Conservation (phyloP, 2,888 invertebrate genomes). For the Drosophila mimica region DNA sequence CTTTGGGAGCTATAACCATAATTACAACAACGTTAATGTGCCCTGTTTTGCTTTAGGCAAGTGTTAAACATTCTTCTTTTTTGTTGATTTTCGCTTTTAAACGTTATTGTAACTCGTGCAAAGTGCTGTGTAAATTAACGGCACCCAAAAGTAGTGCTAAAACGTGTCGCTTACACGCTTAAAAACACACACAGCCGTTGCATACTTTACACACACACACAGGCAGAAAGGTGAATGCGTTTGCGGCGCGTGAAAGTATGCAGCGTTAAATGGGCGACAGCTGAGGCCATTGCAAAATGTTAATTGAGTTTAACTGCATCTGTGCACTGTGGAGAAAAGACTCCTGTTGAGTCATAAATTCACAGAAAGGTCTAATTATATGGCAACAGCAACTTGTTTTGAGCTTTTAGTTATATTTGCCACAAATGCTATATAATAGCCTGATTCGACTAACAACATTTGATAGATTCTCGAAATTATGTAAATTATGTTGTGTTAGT, state of each 20-base stretch:
- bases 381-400: not conserved
- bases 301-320: conserved; percentile 43
- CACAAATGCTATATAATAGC: not conserved
- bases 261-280: conserved; percentile 32
- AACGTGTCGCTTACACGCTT: conserved; percentile 31
- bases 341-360: not conserved
- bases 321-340: not conserved
- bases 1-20: conserved; percentile 30
- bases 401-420: not conserved
- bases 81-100: conserved; percentile 21
- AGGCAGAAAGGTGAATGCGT: conserved; percentile 5
- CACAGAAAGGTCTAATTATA: not conserved
- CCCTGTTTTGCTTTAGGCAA: conserved; percentile 22
- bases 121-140: conserved; percentile 20
- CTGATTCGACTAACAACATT: not conserved
- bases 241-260: conserved; percentile 53
- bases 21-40: conserved; percentile 20
- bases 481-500: not conserved
- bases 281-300: conserved; percentile 22
- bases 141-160: conserved; percentile 37
- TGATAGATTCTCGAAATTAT: not conserved
- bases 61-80: conserved; percentile 10
- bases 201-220: conserved; percentile 14
- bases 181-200: conserved; percentile 26
- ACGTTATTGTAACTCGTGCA: conserved; percentile 26